Base-by-base conservation (phyloP, 2,113 vertebrate genomes). In the Rhinogobius similis region DNA sequence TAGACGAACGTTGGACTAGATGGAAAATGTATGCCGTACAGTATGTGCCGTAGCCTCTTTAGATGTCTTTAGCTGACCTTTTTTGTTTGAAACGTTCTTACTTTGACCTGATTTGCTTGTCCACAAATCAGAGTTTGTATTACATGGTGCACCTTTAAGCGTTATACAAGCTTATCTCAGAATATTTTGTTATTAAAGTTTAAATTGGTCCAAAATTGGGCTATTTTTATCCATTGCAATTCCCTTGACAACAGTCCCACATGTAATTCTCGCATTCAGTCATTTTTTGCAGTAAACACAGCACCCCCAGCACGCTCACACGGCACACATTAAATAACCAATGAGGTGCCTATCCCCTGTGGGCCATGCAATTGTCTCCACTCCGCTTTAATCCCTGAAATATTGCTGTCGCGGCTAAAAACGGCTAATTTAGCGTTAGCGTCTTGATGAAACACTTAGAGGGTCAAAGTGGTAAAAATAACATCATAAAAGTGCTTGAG, bases 401-500 rank as follows among this genome's bases (percentile, higher is more conserved):
- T 61, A 61, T 29, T 61, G 27, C 58, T 36, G 29, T 61, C 29
- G 58, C 18, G 18, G 58, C 58, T 36, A 36, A 36, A 36, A 26
- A 36, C 29, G 29, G 29, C 58, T 36, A 36, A 61, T 83, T 72
- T 32, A 53, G 44, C 70, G 11, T 63, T 59, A 14, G 66, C n/a
- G 23, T 64, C 27, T 67, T 38, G 16, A 50, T 52, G 29, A 23
- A 68, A 77, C 72, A 66, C 67, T 72, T 68, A 75, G 18, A 29
- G 36, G 55, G 29, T 29, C n/a, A 1, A 24, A 53, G 50, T 56
- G 66, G n/a, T 67, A 68, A 62, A 68, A 85, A 66, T 56, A 83
- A 77, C 53, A 69, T 67, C 72, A 73, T 72, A 46, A 75, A 85
- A 86, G 75, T 55, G 48, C 67, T 61, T 66, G 56, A 62, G 68